These are phyloP conservation scores for Micromesistius poutassou DNA, from an alignment of 2,797 vertebrate genomes.

Conservation along the genomic window DNA sequence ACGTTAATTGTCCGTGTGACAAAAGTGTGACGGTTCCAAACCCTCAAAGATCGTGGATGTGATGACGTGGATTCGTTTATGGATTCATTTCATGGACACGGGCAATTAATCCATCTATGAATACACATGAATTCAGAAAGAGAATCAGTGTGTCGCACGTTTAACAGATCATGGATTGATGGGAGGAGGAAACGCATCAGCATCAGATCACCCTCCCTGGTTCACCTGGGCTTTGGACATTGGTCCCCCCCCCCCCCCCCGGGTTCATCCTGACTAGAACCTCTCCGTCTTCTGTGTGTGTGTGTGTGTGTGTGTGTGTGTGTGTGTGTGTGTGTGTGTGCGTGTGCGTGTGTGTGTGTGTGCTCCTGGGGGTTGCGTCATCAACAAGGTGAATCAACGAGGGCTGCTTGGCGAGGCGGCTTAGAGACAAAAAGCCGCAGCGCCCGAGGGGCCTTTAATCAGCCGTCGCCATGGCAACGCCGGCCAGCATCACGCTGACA, in stretches of 20 bases:
- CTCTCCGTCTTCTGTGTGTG: too few relatives aligned
- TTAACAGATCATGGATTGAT: neutral
- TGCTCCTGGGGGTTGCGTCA: neutral
- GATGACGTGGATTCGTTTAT: neutral
- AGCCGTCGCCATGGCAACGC: slow-evolving; percentile 58
- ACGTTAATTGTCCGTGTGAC: too few relatives aligned
- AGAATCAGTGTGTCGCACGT: neutral
- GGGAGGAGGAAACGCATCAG: neutral
- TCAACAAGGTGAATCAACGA: slow-evolving; percentile 3
- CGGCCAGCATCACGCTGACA: slow-evolving; percentile 36
- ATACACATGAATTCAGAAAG: neutral
- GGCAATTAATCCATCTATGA: too few relatives aligned
- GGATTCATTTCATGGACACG: neutral
- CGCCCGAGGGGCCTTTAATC: slow-evolving; percentile 40
- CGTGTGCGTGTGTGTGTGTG: too few relatives aligned
- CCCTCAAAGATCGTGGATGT: neutral
- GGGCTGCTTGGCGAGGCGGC: slow-evolving; percentile 3
- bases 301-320: too few relatives aligned
- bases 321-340: too few relatives aligned
- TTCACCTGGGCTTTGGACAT: neutral
- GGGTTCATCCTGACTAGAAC: too few relatives aligned
- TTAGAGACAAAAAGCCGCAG: slow-evolving; percentile 28
- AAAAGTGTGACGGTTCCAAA: neutral
- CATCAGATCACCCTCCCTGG: neutral
- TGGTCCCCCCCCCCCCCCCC: too few relatives aligned